Base-by-base conservation (phyloP, 2,113 vertebrate genomes). In the Campylomormyrus numenius region DNA sequence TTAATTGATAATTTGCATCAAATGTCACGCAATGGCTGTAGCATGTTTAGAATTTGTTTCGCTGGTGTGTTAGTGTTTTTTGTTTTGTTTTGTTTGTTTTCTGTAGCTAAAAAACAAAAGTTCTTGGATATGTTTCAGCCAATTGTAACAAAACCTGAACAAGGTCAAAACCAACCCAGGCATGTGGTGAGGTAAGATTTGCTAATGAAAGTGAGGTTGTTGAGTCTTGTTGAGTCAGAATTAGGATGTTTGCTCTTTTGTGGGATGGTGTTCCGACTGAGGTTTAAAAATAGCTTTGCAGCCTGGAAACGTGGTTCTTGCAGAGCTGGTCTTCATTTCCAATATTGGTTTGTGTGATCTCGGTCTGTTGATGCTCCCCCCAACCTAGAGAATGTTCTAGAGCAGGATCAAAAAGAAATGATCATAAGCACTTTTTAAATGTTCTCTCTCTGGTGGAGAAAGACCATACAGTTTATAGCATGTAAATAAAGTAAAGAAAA, bases 181-280 rank as follows among this genome's bases (percentile, higher is more conserved):
- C 35, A 42, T 80, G 6, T 7, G 74, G 74, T 80, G 50, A 52
- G 85, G 31, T 87, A 87, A 56, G 48, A 52, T 53, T 52, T 56
- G 27, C 27, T 53, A 19, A 87, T 87, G 85, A 52, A 35, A 31
- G 49, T n/a, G 48, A 53, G 85, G 85, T 53, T 50, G 48, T 17
- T 52, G n/a, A 31, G n/a, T 53, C 35, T 56, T 17, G 39, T 48
- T 56, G 85, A n/a, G 24, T 27, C 27, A 53, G 48, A 87, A 48
- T n/a, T 52, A 53, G 85, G 27, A 87, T 53, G 49, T 52, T 87
- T 56, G 85, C 85, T 39, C 31, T 87, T 21, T 50, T 87, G 85
- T 19, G 50, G 85, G 85, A 56, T 53, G 27, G 85, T 27, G 11
- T 87, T 15, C 19, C 6, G 49, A 3, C 15, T 35, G 27, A 87